Conservation (phyloP, 2,888 invertebrate species). For the Ditylenchus weischeri region DNA sequence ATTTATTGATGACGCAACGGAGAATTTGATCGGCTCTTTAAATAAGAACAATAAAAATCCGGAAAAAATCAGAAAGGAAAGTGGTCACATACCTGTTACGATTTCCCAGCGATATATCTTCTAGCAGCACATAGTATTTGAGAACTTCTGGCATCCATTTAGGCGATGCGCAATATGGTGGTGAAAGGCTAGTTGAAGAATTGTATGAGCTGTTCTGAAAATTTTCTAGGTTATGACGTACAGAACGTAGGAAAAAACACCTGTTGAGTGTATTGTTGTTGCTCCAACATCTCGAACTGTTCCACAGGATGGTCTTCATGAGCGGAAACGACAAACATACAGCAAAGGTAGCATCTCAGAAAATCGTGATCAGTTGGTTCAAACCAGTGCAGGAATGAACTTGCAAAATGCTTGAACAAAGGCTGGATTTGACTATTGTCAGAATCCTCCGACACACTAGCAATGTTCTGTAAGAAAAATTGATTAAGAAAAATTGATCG, state of each 20-base stretch:
- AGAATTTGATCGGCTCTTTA: conserved; percentile 78
- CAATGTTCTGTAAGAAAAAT: too few relatives aligned
- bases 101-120: conserved; percentile 70
- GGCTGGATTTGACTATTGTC: conserved; percentile 8
- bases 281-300: conserved; percentile 75
- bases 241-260: too few relatives aligned
- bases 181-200: conserved; percentile 35
- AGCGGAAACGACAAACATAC: conserved; percentile 66
- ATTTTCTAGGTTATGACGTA: too few relatives aligned
- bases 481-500: too few relatives aligned
- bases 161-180: conserved; percentile 48
- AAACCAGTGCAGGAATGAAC: conserved; percentile 36
- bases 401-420: conserved; percentile 22
- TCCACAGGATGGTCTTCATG: conserved; percentile 70
- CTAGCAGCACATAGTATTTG: conserved; percentile 82
- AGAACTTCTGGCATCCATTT: conserved; percentile 70
- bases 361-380: conserved; percentile 80
- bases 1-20: conserved; percentile 79
- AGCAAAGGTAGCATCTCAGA: conserved; percentile 67
- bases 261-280: conserved; percentile 74
- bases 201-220: conserved; percentile 41
- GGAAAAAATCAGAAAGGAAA: too few relatives aligned
- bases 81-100: conserved; percentile 71
- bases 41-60: conserved; percentile 36
- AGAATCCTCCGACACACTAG: background rate